Evolutionary conservation across 2,113 vertebrate genomes (phyloP), one percentile per base, ranked within the genome.

Genomic region (Embiotoca jacksoni): DNA sequence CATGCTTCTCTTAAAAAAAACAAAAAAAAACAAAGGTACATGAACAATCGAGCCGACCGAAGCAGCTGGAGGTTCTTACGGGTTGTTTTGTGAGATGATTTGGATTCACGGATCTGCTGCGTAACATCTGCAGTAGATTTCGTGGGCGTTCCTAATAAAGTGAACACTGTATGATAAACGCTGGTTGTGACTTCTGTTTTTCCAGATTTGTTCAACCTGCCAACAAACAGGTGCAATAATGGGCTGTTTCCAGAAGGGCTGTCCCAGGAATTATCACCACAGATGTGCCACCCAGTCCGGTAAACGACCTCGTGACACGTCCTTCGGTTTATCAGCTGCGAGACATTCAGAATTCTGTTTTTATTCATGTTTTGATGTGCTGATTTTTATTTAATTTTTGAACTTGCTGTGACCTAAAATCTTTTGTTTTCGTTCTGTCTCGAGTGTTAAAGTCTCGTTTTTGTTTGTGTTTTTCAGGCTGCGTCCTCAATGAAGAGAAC

Each of bases 191-290:
- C 3, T 3, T 11, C 54, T 8, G 4, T 15, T 57, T 30, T 3
- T 8, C 13, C 85, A 95, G 95, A 64, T 80, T 1, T 95, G 94
- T 63, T 93, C 90, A 0, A 15, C 41, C 14, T 95, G 95, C 82
- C 74, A 79, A 16, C 70, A 65, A n/a, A 35, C 75, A 0, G 95
- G 95, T 1, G 94, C 95, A 13, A 93, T 95, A 3, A 84, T 94
- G 90, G 95, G 94, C 15, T 95, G 95, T 78, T 94, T 95, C 81
- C 93, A 92, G 70, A 95, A 94, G 84, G 88, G 90, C 47, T 95
- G 95, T 57, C 69, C 69, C 32, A 86, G 70, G 46, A 94, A 89
- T 50, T 95, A 92, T 72, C 95, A 95, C 86, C 94, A 93, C 85
- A 88, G 66, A 65, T 95, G 95, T 82, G 93, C 94, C 37, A 58